Conservation (phyloP, 2,888 invertebrate species). For the Spodoptera picta region DNA sequence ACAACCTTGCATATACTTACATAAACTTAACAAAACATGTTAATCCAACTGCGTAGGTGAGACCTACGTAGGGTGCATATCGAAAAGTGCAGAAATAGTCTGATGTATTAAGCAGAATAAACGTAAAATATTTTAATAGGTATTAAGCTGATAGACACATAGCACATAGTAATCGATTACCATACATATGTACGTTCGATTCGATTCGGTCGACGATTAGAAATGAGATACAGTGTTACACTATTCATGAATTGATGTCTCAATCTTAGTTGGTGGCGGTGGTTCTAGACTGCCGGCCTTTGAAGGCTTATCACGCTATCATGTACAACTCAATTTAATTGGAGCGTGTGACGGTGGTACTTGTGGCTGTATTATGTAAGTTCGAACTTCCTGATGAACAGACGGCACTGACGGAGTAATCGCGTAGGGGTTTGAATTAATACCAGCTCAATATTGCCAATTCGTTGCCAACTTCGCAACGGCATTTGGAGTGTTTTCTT, state of each 20-base stretch:
- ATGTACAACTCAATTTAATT: slow-evolving; percentile 30
- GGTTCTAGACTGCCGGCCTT: slow-evolving; percentile 1
- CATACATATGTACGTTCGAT: too few relatives aligned
- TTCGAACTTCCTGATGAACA: slow-evolving; percentile 32
- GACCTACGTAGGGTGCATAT: too few relatives aligned
- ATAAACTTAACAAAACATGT: too few relatives aligned
- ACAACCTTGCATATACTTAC: too few relatives aligned
- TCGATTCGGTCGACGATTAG: slow-evolving; percentile 4
- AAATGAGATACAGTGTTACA: slow-evolving; percentile 21
- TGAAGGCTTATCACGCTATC: slow-evolving; percentile 3
- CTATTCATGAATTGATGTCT: slow-evolving; percentile 21
- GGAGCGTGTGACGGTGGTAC: slow-evolving; percentile 29
- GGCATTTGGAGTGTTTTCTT: slow-evolving; percentile 10
- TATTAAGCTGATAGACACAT: too few relatives aligned
- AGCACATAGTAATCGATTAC: too few relatives aligned
- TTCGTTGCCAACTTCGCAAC: slow-evolving; percentile 11
- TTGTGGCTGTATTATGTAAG: slow-evolving; percentile 31
- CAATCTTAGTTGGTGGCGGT: slow-evolving; percentile 12
- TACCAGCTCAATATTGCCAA: slow-evolving; percentile 29
- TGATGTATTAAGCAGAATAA: too few relatives aligned
- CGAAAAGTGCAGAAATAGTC: too few relatives aligned
- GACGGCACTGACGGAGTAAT: slow-evolving; percentile 15
- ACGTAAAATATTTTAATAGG: too few relatives aligned
- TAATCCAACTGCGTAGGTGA: too few relatives aligned
- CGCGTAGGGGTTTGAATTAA: slow-evolving; percentile 29